Evolutionary conservation across 2,113 vertebrate genomes (phyloP).

Genomic region (Crotophaga sulcirostris): DNA sequence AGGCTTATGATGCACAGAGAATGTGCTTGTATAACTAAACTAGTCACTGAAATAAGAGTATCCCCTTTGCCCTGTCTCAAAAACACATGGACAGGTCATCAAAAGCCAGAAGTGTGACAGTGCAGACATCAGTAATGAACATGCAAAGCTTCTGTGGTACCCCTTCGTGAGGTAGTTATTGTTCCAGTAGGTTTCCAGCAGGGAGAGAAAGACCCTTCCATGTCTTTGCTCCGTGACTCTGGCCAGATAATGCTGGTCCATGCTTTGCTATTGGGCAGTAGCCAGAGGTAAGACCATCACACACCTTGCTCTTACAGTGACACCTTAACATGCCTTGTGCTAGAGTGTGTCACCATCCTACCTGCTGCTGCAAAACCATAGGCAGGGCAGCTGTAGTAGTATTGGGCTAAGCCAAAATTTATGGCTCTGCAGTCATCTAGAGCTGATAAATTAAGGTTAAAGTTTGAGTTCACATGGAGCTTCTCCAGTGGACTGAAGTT

Average conservation of each 20-base stretch:
- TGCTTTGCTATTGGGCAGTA: background rate
- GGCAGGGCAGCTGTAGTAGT: fast-evolving
- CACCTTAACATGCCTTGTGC: background rate
- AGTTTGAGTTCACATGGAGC: background rate
- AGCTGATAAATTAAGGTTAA: background rate
- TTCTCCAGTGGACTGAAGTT: background rate
- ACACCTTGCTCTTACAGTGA: background rate
- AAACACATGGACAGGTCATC: fast-evolving
- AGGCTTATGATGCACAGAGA: background rate
- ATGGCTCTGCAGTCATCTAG: background rate
- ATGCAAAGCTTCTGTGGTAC: background rate
- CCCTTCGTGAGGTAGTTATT: background rate
- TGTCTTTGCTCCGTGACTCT: background rate
- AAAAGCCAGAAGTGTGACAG: background rate
- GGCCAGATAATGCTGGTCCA: fast-evolving
- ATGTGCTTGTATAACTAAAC: background rate
- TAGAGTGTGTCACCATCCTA: fast-evolving
- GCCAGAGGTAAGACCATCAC: background rate
- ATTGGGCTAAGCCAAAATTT: background rate
- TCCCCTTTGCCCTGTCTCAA: background rate
- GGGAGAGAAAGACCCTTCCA: background rate
- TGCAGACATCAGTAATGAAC: background rate
- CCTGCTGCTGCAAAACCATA: background rate
- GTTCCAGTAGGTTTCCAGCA: background rate
- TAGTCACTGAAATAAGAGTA: background rate